Evolutionary conservation across 2,113 vertebrate genomes (phyloP), one percentile per base, ranked within the genome.

Genomic region (Perca fluviatilis): DNA sequence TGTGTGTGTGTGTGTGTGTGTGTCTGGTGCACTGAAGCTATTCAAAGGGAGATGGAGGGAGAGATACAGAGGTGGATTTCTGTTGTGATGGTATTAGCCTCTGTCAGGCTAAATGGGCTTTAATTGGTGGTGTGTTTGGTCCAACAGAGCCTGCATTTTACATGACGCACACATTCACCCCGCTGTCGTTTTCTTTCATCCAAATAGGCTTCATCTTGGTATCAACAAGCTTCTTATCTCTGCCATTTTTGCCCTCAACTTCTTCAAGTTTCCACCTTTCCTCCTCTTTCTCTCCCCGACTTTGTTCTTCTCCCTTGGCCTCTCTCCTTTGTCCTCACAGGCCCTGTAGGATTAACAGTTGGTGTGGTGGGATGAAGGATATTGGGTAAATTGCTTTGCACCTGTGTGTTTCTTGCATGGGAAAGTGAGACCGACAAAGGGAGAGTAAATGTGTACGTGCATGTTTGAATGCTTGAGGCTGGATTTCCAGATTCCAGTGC

Each of bases 401-500:
- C 62, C 54, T 74, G 70, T 72, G 36, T 58, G 40, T 69, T 0
- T 78, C n/a, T 64, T 51, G 54, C 21, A 61, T 68, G 14, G 33
- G 40, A 73, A 58, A 36, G 50, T 53, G 57, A 79, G 18, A 36
- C 25, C 57, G 65, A 77, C 47, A 63, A 33, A 71, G 61, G 36
- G 33, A 76, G 49, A 43, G 49, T 62, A 54, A 79, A 85, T 91
- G 89, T 89, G 86, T 89, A 85, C 23, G 78, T 89, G 74, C 79
- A 25, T 66, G 83, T 85, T 80, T 68, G 79, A 90, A 57, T 61
- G 89, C 88, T 82, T 25, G 60, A 73, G 78, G 84, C 78, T 84
- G 86, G 89, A 86, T 92, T 92, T 91, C n/a, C 84, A 91, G 75
- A 87, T 92, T 91, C 88, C 82, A 86, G 67, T 1, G 66, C 71